Evolutionary conservation across 2,797 vertebrate genomes (phyloP), one percentile per base, ranked within the genome.

Genomic region (Macropodus opercularis): DNA sequence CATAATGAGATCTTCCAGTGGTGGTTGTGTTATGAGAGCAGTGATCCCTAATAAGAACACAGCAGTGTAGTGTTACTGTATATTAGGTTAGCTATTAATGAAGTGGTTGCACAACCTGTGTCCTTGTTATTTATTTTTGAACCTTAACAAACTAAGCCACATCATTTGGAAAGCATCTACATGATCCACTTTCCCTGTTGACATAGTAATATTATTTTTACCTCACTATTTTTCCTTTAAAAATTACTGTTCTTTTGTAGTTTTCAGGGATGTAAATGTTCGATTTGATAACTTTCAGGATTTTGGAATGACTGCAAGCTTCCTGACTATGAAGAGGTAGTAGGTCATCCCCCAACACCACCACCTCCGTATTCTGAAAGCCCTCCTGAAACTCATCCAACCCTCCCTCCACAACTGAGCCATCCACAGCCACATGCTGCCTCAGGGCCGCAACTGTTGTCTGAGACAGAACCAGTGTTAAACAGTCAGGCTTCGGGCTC

Each of bases 301-400:
- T 93, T 94, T 70, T 94, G 93, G 93, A 91, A 91, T 0, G 92
- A 94, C 83, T 94, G 91, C 79, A 94, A 93, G 66, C 92, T 94
- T 58, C 93, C 93, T 0, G 93, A 93, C 81, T 94, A 94, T 21
- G 93, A 94, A 55, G 93, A 94, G 72, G 93, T 94, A 4, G 91
- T 94, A 7, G 93, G 91, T 21, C 93, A 93, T 55, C 93, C 93
- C 0, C 93, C 93, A 0, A 94, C 93, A 0, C 93, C 93, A 0
- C 93, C 93, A 8, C 93, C 93, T 1, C 93, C 93, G 24, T 94
- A 94, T 70, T 93, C 93, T 3, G 92, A 93, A 79, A 82, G 85
- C 72, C 86, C 90, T 17, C 85, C 82, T 0, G 90, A 90, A 42
- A 41, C 43, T 1, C 36, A 75, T 19, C 66, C 80, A 23, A 63